These are phyloP conservation scores for Rallus limicola DNA, from an alignment of 2,113 vertebrate genomes.

Conservation along the genomic window DNA sequence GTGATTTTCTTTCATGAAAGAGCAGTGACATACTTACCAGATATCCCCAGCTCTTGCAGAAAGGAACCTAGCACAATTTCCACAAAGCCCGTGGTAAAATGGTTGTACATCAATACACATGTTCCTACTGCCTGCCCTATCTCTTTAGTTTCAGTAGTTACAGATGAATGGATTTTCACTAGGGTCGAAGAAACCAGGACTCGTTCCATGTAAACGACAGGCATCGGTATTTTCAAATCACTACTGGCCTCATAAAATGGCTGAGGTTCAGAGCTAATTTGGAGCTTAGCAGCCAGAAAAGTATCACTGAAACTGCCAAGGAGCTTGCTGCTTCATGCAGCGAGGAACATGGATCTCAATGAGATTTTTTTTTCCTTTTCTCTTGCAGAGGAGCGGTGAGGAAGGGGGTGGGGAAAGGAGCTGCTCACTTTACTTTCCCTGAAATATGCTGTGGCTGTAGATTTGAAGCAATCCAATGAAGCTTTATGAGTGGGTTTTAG, in stretches of 20 bases:
- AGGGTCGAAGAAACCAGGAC: neutral
- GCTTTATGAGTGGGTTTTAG: neutral
- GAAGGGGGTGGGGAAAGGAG: neutral
- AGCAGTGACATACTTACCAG: neutral
- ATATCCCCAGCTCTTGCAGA: neutral
- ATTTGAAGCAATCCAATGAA: neutral
- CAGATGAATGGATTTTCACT: neutral
- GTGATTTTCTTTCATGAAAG: neutral
- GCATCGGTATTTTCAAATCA: neutral
- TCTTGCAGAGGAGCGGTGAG: neutral
- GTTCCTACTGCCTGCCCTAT: neutral
- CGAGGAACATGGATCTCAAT: conserved; percentile 3
- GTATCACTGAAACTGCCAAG: conserved; percentile 29
- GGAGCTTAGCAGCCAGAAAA: conserved; percentile 28
- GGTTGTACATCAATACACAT: neutral
- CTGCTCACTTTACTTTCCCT: neutral
- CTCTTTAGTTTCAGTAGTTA: neutral
- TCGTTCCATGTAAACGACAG: neutral
- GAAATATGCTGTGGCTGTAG: neutral
- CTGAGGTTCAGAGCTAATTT: neutral
- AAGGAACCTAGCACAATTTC: neutral
- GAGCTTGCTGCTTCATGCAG: conserved; percentile 21
- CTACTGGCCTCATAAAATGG: conserved; percentile 17
- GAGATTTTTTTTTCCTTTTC: conserved; percentile 21
- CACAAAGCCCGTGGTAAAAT: neutral